Evolutionary conservation across 2,113 vertebrate species (phyloP), one percentile per base, ranked within the genome.

Genomic region (Gymnocephalus cernua): DNA sequence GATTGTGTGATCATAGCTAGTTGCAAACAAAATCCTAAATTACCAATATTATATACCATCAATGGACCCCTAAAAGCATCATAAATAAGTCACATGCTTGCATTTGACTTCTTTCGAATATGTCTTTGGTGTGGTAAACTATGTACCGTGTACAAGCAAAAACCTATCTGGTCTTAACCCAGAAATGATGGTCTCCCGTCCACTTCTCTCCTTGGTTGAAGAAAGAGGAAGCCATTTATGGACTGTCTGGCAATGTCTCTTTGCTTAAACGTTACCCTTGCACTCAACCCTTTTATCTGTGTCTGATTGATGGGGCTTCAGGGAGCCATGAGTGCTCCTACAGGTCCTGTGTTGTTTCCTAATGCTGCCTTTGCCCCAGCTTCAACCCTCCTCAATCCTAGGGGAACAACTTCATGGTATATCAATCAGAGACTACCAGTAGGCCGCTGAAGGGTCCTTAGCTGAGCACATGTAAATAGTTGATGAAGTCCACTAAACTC

Each of bases 271-370:
- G 77, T 86, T 79, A 82, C 70, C 85, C 88, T 88, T 83, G 77
- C 74, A 71, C 82, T 93, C 83, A 91, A 48, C 77, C 81, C 88
- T 92, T 94, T 95, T 92, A 94, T 95, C 93, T 92, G 78, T 12
- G 38, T 53, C 41, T 94, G 93, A 95, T 38, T 86, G 88, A 95
- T 93, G 91, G 81, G 77, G 35, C 91, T 90, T 88, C 72, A 79
- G 84, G 80, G 90, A 85, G 64, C 74, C 57, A 72, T 77, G 82
- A 90, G 90, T 83, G 88, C 85, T 89, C 88, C 77, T 79, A 71
- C 91, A 93, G 91, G 86, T 86, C 83, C 92, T 69, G 61, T 27
- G 62, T 83, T 11, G 41, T 77, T 89, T 83, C 85, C 74, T 92
- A 82, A 86, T 89, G 66, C 67, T 77, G 84, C 71, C 53, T 82